Base-by-base conservation (phyloP, 2,888 invertebrate species). In the Diarsia brunnea region DNA sequence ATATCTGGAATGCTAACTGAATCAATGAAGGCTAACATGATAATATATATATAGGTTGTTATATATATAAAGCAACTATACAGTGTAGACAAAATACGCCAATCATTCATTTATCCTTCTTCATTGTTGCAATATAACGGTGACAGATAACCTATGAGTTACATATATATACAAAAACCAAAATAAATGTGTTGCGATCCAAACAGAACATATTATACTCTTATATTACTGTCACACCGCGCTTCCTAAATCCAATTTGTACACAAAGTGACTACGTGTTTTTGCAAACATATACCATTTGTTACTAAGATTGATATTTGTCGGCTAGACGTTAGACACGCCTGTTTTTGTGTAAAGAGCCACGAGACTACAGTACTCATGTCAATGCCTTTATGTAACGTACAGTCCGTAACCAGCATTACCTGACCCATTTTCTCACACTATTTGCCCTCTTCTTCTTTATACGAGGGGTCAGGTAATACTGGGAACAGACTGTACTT, bases 51-150 rank as follows among this genome's bases (percentile, higher is more conserved):
- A n/a, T 38, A 43, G 38, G 31, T 53, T 68, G 21, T 66, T 27
- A 8, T 24, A 45, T 5, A 43, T 60, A n/a, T 60, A n/a, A 43
- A 81, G n/a, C 27, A 53, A 27, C 14, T 43, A 10, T 21, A 43
- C 14, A 47, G 4, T 27, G n/a, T 38, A 75, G 58, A 14, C 51
- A 71, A 69, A 72, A 77, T 63, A 70, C 63, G 49, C 73, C 24
- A 69, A 67, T 83, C 61, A 76, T 79, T 66, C 5, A 61, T 67
- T 58, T 67, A 60, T 73, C 73, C 21, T 75, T 72, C 53, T 79
- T 84, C 58, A 72, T 73, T 72, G 75, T 84, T 78, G 75, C 69
- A 58, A 47, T 21, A 93, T 86, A 84, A 83, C 76, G 69, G 86
- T 79, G 66, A 69, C 64, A 79, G 47, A 19, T 24, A 38, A 61